Evolutionary conservation across 1,140 invertebrate species (phyloP), one percentile per base, ranked within the genome.

Genomic region (Mya arenaria): DNA sequence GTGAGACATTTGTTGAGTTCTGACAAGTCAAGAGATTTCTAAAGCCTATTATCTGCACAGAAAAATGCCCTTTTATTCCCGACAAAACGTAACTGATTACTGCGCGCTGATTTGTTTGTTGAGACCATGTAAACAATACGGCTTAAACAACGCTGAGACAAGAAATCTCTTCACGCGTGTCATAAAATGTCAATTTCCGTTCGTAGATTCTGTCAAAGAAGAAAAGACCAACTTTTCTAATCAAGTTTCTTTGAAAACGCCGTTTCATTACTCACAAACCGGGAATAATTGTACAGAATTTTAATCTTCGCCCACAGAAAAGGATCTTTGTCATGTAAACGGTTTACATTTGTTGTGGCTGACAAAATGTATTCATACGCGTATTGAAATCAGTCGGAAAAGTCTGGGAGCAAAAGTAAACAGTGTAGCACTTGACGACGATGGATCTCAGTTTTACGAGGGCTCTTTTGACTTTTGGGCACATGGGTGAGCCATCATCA

Each of bases 131-230:
- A 78, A 78, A 78, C 75, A 78, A 78, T 78, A 36, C 62, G 62
- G 44, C 28, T 32, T 63, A 78, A 78, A 78, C 63, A 68, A 1
- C 4, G 32, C n/a, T 4, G 55, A 78, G 75, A 78, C 62, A 68
- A 78, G 62, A 68, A 44, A 32, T n/a, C 28, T 68, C 44, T 66
- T 68, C 41, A 15, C 23, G 6, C 8, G 32, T 68, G 75, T 78
- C 75, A 78, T 78, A 78, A 78, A 78, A 78, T 78, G 75, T 78
- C 75, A 78, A 78, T 78, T 78, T 78, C 25, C 75, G 52, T 58
- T 30, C n/a, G 44, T 13, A 60, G 58, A 32, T 52, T 60, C 72
- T 75, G 72, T 58, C 72, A 75, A 28, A 56, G 0, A 62, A 75
- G 72, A 75, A 75, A 75, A 65, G 75, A 78, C 66, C 62, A 78